These are phyloP conservation scores for Malurus cyaneus DNA, from an alignment of 2,113 vertebrate species.

Conservation along the genomic window DNA sequence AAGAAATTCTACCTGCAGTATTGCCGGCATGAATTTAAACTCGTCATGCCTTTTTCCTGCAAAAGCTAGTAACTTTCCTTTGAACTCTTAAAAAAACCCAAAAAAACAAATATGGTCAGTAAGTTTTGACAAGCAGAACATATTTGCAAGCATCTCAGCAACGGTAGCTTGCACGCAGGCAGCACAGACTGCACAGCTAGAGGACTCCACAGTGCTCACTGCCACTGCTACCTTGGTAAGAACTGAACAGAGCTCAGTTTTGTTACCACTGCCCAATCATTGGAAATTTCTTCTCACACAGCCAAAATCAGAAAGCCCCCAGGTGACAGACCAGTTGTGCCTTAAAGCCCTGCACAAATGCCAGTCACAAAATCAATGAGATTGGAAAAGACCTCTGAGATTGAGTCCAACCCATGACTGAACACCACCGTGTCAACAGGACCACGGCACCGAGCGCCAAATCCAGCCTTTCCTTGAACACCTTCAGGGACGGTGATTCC, in stretches of 20 bases:
- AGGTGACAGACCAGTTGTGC: too few relatives aligned
- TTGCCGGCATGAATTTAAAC: neutral
- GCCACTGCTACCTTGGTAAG: neutral
- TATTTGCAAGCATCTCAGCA: neutral
- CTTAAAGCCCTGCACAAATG: neutral
- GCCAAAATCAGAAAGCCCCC: neutral
- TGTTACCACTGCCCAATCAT: rapidly evolving
- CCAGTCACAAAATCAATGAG: neutral
- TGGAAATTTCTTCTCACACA: neutral
- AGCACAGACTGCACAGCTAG: rapidly evolving
- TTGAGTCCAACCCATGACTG: rapidly evolving
- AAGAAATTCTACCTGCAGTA: neutral
- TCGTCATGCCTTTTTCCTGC: neutral
- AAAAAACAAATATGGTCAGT: neutral
- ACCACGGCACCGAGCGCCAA: neutral
- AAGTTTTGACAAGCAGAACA: neutral
- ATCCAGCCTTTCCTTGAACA: neutral
- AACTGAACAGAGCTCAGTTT: rapidly evolving
- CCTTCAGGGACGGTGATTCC: neutral
- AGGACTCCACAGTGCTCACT: too few relatives aligned
- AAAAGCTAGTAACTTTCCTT: neutral
- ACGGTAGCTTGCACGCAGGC: rapidly evolving
- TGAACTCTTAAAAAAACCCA: neutral
- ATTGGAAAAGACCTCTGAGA: neutral
- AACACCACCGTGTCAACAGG: neutral